Percentiles rank a stretch among this genome's conserved stretches.
These are phyloP conservation scores for Ceyx melanurus DNA, from an alignment of 2,113 vertebrate genomes.

Conservation along the genomic window DNA sequence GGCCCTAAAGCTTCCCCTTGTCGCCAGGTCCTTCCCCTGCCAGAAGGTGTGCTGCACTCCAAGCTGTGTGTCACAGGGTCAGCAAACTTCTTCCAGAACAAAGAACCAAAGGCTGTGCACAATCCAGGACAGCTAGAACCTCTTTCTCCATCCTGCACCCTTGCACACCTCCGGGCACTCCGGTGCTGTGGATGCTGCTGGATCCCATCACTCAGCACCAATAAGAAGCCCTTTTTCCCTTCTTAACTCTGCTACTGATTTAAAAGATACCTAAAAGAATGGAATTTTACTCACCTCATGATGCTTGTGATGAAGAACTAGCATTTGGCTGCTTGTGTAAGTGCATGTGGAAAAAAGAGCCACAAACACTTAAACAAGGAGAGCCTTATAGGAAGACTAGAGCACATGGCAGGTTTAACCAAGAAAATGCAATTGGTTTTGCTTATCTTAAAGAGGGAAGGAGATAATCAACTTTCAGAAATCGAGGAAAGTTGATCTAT, in stretches of 20 bases:
- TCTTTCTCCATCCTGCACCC: neutral
- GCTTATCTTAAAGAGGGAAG: neutral
- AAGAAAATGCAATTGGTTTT: constrained; percentile 28
- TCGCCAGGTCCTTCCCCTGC: neutral
- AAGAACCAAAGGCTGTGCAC: neutral
- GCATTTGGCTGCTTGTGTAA: neutral
- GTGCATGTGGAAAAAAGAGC: neutral
- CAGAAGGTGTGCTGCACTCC: neutral
- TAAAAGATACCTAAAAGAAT: neutral
- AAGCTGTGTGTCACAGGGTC: neutral
- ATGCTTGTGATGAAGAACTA: neutral
- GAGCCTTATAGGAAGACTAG: neutral
- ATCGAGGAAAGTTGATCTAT: neutral
- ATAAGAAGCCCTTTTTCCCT: neutral
- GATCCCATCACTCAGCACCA: neutral
- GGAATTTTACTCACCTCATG: neutral
- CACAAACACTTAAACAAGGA: neutral
- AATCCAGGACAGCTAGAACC: neutral
- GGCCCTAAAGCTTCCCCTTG: neutral
- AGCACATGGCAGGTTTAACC: neutral
- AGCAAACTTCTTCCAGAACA: neutral
- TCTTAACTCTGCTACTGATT: neutral
- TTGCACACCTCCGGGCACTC: fast-evolving
- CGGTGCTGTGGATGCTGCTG: neutral
- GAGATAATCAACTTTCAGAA: neutral